Percentiles rank a stretch among this genome's conserved stretches.
phyloP scores from a whole-genome alignment of 1,140 invertebrate species.

The Chrysomallon squamiferum region DNA sequence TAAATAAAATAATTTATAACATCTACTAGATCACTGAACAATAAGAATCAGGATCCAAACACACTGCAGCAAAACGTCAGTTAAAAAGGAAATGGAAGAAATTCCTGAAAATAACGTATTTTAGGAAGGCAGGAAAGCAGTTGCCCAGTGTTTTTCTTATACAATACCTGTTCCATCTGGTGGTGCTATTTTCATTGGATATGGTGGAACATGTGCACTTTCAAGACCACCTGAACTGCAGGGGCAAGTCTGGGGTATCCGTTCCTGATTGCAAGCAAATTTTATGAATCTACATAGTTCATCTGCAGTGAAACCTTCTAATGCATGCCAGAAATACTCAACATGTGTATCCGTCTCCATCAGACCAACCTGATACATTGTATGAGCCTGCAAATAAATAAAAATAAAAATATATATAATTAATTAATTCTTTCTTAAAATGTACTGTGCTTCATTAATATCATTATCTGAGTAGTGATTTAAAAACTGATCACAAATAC shows the following conservation, averaged over 20 bases:
- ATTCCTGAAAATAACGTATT: too few relatives aligned
- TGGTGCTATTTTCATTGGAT: slow-evolving; percentile 65
- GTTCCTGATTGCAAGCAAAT: slow-evolving; percentile 63
- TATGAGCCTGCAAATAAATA: slow-evolving; percentile 52
- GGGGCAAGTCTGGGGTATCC: slow-evolving; percentile 60
- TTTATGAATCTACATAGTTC: slow-evolving; percentile 63
- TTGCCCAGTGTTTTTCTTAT: background rate
- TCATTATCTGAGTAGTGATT: too few relatives aligned
- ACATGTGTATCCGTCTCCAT: slow-evolving; percentile 62
- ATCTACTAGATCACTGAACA: too few relatives aligned
- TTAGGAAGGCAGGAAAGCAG: background rate
- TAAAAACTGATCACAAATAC: too few relatives aligned
- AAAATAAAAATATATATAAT: too few relatives aligned
- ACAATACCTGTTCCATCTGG: slow-evolving; percentile 59
- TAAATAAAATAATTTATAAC: too few relatives aligned
- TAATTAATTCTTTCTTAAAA: too few relatives aligned
- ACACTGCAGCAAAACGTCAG: too few relatives aligned
- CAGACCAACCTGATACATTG: slow-evolving; percentile 64
- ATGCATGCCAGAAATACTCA: slow-evolving; percentile 62
- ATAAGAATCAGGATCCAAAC: too few relatives aligned
- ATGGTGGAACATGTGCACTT: slow-evolving; percentile 60
- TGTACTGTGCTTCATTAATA: too few relatives aligned
- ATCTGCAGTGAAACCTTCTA: slow-evolving; percentile 59
- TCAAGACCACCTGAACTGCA: slow-evolving; percentile 56
- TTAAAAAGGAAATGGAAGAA: too few relatives aligned